Percentiles rank a stretch among this genome's conserved stretches.
Evolutionary conservation across 2,113 vertebrate species (phyloP).

Genomic region (Ranitomeya imitator): DNA sequence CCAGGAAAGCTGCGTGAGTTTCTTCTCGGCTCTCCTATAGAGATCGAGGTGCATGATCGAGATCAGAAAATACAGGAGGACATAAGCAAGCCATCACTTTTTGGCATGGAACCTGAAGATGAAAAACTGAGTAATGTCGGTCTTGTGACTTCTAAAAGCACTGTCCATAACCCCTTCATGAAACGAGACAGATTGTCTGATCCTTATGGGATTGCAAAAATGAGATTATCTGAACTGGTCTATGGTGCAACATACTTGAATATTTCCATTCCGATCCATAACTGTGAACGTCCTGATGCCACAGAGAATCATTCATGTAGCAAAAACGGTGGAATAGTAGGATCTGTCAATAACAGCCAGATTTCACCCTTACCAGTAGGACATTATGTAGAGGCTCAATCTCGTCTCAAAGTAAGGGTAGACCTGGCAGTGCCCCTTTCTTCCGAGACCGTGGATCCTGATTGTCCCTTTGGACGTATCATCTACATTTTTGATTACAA

Average conservation of each 20-base stretch:
- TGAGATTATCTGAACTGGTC: constrained; percentile 77
- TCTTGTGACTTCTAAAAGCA: constrained; percentile 57
- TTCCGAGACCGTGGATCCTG: fast-evolving
- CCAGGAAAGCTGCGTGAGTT: constrained; percentile 70
- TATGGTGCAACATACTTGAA: constrained; percentile 71
- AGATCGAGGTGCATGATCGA: constrained; percentile 83
- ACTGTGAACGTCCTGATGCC: constrained; percentile 60
- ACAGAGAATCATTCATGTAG: background rate
- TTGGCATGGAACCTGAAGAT: constrained; percentile 66
- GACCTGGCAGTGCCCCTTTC: constrained; percentile 72
- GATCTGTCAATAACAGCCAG: background rate
- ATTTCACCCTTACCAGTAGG: constrained; percentile 65
- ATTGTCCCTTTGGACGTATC: constrained; percentile 72
- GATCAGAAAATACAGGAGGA: constrained; percentile 69
- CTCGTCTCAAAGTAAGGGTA: constrained; percentile 77
- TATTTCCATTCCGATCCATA: constrained; percentile 69
- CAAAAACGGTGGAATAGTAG: constrained; percentile 22
- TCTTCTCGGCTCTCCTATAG: constrained; percentile 76
- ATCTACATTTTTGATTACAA: constrained; percentile 72
- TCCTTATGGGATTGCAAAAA: constrained; percentile 73
- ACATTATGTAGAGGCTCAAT: constrained; percentile 73
- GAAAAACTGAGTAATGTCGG: constrained; percentile 58
- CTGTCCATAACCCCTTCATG: constrained; percentile 55
- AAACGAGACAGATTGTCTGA: constrained; percentile 59
- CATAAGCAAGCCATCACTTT: constrained; percentile 59